phyloP scores from a whole-genome alignment of 2,113 vertebrate genomes.

The Pteruthius melanotis region DNA sequence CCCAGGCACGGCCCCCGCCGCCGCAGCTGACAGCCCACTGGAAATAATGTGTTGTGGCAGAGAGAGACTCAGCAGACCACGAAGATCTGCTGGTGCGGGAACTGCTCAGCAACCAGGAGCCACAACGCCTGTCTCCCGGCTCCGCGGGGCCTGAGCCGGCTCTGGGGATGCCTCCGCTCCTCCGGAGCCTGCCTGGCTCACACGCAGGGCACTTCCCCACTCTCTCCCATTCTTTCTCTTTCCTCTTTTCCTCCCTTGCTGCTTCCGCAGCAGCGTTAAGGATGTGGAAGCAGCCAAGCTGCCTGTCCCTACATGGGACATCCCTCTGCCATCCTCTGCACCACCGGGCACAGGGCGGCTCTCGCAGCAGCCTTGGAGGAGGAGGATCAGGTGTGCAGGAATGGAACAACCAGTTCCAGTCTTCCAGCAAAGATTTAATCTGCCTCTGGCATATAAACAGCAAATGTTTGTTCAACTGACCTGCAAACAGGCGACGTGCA shows the following conservation, averaged over 20 bases:
- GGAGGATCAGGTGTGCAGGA: constrained; percentile 31
- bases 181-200: neutral
- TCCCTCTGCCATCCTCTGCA: neutral
- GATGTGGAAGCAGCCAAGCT: neutral
- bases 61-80: constrained; percentile 73
- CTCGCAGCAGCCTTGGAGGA: neutral
- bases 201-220: neutral
- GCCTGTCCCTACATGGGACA: rapidly evolving
- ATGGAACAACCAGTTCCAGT: constrained; percentile 63
- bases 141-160: neutral
- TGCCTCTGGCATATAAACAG: constrained; percentile 57
- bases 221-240: neutral
- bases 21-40: constrained; percentile 75
- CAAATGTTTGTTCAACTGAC: constrained; percentile 60
- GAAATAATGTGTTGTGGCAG: constrained; percentile 88
- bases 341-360: neutral
- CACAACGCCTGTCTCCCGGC: constrained; percentile 28
- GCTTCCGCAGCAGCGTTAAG: rapidly evolving
- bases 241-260: neutral
- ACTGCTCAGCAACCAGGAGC: constrained; percentile 53
- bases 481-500: neutral
- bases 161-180: neutral
- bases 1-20: constrained; percentile 62
- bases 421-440: constrained; percentile 62
- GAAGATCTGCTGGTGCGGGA: constrained; percentile 71